phyloP scores from a whole-genome alignment of 2,888 invertebrate genomes.

The Mylabris sibirica region DNA sequence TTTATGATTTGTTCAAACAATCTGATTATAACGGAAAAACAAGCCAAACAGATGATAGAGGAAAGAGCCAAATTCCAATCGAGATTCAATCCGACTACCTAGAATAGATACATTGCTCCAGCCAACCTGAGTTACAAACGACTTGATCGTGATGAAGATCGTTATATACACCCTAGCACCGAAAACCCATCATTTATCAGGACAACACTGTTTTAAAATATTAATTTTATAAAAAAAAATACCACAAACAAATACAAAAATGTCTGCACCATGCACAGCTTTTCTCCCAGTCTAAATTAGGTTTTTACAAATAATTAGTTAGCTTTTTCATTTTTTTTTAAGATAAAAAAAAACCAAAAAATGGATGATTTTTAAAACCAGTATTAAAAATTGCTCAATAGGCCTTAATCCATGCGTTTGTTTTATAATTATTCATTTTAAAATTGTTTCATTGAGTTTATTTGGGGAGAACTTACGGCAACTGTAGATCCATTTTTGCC shows the following conservation, averaged over 20 bases:
- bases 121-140: conserved; percentile 36
- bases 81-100: conserved; percentile 63
- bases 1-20: conserved; percentile 76
- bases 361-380: too few relatives aligned
- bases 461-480: conserved; percentile 79
- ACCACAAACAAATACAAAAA: conserved; percentile 1
- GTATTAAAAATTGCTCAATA: conserved; percentile 17
- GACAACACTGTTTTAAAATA: neutral
- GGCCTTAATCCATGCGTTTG: conserved; percentile 27
- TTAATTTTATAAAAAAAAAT: neutral
- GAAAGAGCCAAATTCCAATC: conserved; percentile 57
- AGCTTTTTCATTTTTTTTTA: neutral
- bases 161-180: conserved; percentile 6
- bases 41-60: conserved; percentile 67
- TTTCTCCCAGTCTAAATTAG: conserved; percentile 9
- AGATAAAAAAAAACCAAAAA: conserved; percentile 12
- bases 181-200: neutral
- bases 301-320: neutral
- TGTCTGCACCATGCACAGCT: conserved; percentile 24
- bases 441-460: neutral
- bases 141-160: conserved; percentile 18
- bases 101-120: conserved; percentile 38
- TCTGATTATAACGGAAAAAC: conserved; percentile 70
- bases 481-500: conserved; percentile 98
- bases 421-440: neutral